Evolutionary conservation across 2,888 invertebrate species (phyloP), one percentile per base, ranked within the genome.

Genomic region (Hemaris fuciformis): DNA sequence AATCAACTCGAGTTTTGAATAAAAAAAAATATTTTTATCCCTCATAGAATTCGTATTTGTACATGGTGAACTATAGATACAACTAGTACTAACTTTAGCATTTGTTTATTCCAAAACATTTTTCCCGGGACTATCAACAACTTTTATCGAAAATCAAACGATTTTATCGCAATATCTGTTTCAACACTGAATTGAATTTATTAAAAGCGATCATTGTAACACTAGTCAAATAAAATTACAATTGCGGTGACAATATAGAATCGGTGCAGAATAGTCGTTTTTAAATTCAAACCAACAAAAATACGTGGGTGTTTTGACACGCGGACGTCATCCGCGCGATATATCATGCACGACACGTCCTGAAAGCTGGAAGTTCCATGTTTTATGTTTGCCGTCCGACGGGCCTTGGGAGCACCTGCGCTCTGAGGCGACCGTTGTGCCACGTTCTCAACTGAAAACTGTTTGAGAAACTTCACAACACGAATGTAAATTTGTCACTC

Each of bases 401-500:
- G 71, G 68, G 67, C 57, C 68, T 63, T 59, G 72, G 71, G 70
- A 68, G 74, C 84, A 87, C 83, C 85, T 87, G 86, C 73, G 83
- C 75, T 74, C 53, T 60, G 46, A 43, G 10, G 60, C 62, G 46
- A 62, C 62, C 63, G 45, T 58, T 63, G 15, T 60, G 46, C 64
- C 67, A 66, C 64, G 61, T 53, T 68, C 67, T 65, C 68, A 62
- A 69, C 70, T 72, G 73, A 66, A 64, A 70, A 68, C 71, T 65
- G 72, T 72, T 73, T 66, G 64, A 65, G 62, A 63, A 65, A 69
- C 66, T 73, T 79, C 77, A 77, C 79, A 74, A 76, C 72, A 73
- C 70, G 79, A 82, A 85, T 85, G 81, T 83, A 84, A 85, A 88
- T 84, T 85, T 82, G 83, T 83, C 83, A 81, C 77, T 25, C 31